Evolutionary conservation across 2,888 invertebrate species (phyloP), one percentile per base, ranked within the genome.

Genomic region (Taphrorychus bicolor): DNA sequence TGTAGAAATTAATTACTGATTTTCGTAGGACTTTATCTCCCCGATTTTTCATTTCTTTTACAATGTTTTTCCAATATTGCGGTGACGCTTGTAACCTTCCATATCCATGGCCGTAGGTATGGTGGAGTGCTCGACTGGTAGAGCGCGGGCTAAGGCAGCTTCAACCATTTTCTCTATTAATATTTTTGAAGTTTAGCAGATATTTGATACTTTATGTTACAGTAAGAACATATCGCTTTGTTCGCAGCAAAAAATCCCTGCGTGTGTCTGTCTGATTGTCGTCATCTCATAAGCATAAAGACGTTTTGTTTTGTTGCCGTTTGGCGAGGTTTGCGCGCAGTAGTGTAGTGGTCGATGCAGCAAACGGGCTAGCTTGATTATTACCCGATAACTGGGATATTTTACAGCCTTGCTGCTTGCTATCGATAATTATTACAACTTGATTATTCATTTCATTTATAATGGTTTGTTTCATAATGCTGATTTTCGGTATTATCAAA

Each of bases 1-100:
- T 81, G 83, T 77, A 77, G 59, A 75, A 82, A 78, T 75, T 78
- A 79, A 77, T 77, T 84, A 82, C 79, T 79, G 79, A 82, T 82
- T 80, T 78, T 77, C 78, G 80, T 80, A 75, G 76, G 79, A 78
- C 74, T 65, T 80, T 78, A 73, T 80, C 82, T 78, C 78, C 76
- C 78, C 76, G 79, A 76, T 73, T 74, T 77, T 77, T 70, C 72
- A 78, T 49, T 51, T 77, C 78, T 75, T 78, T 79, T 40, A 22
- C 61, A 62, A 69, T 49, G 48, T 70, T 70, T 79, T 74, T 51
- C 23, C 18, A 42, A 70, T 71, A 73, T 70, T 68, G 54, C 54
- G 56, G 51, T 68, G 53, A 66, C 65, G 63, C 62, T 57, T 65
- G 21, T 53, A 21, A 45, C 18, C 56, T 16, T 16, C 49, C 40